Base-by-base conservation (phyloP, 1,140 invertebrate genomes). In the Orius insidiosus region DNA sequence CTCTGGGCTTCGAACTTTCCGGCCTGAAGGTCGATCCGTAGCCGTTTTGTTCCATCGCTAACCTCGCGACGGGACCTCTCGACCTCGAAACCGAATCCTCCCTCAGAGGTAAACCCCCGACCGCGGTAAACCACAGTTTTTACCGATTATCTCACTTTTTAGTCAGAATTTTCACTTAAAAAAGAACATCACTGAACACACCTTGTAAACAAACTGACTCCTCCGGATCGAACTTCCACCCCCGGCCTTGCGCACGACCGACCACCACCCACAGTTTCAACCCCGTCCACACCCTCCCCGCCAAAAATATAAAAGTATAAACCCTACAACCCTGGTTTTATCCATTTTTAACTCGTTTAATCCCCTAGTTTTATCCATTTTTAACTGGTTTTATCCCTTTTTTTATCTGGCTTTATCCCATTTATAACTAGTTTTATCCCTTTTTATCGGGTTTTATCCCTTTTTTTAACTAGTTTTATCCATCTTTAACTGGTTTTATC, bases 101-200 rank as follows among this genome's bases (percentile, higher is more conserved):
- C 50, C 55, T 50, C 35, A 58, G 53, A 45, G 56, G 55, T 51
- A 58, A 49, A 34, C 48, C 52, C 19, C 56, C 56, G 18, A 54
- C 56, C 30, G 50, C 56, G 40, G 52, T 54, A 52, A 55, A 58
- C 54, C 56, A 56, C 55, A 58, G 50, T 48, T 41, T 56, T 52
- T 43, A 37, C 11, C 19, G 11, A 18, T 10, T n/a, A n/a, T 16
- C n/a, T 33, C 34, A 45, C 44, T 36, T 37, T 37, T 30, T 15
- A 10, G 36, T 18, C 19, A 43, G 44, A 15, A 47, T 40, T 10
- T 10, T 10, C 16, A 13, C 11, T 40, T 13, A 6, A 15, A 4
- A 10, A 10, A 4, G 16, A 13, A 15, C 16, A 40, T 40, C 38
- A 40, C 46, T 37, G 13, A 37, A 37, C 37, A 39, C 45, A 15